Evolutionary conservation across 2,888 invertebrate genomes (phyloP), one percentile per base, ranked within the genome.

Genomic region (Hemicrepidius hirtus): DNA sequence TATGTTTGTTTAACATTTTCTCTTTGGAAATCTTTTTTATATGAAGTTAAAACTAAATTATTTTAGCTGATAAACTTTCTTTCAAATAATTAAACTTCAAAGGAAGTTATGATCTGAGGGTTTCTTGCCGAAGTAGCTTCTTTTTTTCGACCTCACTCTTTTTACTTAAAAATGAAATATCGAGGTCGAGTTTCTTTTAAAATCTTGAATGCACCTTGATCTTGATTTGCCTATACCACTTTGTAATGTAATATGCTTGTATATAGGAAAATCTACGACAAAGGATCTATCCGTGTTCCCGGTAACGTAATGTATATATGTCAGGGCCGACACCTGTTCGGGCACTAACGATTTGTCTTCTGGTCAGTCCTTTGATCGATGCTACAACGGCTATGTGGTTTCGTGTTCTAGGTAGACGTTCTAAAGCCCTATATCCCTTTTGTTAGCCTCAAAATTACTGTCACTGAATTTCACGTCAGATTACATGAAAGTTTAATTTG

Each of bases 331-430:
- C 66, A 66, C 66, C 66, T 66, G 66, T 66, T 66, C 50, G 66
- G 57, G 57, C 24, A 44, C 55, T 55, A 57, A 57, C 66, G 57
- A 66, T 66, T 66, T 66, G 66, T 66, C 66, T 66, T 66, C 32
- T 66, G 66, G 66, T 50, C 66, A 57, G 55, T 44, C 57, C 57
- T 66, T 66, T 66, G 66, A 66, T 66, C 57, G 50, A 66, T 66
- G 53, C 53, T n/a, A 53, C 53, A 44, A 40, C 40, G 55, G 41
- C 9, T n/a, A 41, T 57, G 66, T 13, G 65, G 65, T 65, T 65
- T 46, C 46, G 57, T 20, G 41, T 37, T 18, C 57, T 20, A 20
- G 20, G 37, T 37, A 40, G 21, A 37, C 35, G 16, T 46, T 62
- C 21, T 37, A 57, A 37, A 57, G 37, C 55, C 37, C 28, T 18